phyloP scores from a whole-genome alignment of 2,113 vertebrate genomes.

The Puma concolor region DNA sequence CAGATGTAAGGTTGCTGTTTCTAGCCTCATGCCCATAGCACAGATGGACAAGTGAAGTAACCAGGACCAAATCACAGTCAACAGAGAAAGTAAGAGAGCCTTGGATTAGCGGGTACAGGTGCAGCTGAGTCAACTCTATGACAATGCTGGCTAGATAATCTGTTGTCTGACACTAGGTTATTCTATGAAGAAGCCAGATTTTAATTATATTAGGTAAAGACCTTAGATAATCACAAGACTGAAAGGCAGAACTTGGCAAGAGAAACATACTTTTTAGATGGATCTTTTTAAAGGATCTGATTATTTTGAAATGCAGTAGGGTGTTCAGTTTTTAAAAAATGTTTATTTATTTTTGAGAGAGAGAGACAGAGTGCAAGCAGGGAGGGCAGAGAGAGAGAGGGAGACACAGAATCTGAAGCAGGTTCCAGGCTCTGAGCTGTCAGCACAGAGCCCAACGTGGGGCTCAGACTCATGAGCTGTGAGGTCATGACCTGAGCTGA shows the following conservation, averaged over 20 bases:
- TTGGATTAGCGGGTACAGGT: not conserved
- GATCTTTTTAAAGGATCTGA: not conserved
- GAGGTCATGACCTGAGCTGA: too few relatives aligned
- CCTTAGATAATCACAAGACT: not conserved
- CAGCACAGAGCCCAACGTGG: too few relatives aligned
- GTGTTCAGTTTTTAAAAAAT: not conserved
- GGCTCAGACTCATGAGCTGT: too few relatives aligned
- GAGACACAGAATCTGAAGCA: too few relatives aligned
- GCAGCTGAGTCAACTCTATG: not conserved
- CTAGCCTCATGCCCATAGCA: too few relatives aligned
- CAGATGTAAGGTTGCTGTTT: not conserved
- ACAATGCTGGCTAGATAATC: not conserved
- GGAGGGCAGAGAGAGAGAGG: too few relatives aligned
- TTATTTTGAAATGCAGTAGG: not conserved
- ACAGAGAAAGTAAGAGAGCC: not conserved
- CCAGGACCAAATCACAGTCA: not conserved
- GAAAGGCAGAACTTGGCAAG: not conserved
- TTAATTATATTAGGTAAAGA: not conserved
- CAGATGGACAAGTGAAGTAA: not conserved
- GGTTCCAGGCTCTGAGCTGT: too few relatives aligned
- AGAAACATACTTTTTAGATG: not conserved
- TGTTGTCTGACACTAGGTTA: not conserved
- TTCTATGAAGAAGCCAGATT: not conserved
- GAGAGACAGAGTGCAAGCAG: too few relatives aligned
- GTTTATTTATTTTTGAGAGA: too few relatives aligned